A percentile compares a stretch with the other conserved stretches of the same genome.
Conservation (phyloP, 2,888 invertebrate species). For the Pemphredon lugubris region DNA sequence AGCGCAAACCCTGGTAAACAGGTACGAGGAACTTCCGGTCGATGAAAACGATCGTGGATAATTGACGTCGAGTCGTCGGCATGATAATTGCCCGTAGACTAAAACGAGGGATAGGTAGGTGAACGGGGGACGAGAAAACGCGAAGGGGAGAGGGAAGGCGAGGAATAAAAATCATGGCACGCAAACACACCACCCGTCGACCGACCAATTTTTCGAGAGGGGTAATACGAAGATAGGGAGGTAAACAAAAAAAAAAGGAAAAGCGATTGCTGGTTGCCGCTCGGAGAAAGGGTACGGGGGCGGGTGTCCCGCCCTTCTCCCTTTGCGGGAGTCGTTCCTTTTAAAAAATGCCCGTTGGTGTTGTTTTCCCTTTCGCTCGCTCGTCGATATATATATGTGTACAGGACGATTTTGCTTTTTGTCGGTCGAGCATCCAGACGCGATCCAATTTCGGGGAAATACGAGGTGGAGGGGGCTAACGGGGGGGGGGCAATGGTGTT, state of each 20-base stretch:
- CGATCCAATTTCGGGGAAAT: constrained; percentile 56
- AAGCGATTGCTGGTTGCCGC: constrained; percentile 4
- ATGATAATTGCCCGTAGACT: too few species aligned
- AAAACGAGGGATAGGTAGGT: too few species aligned
- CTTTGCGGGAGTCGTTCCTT: constrained; percentile 32
- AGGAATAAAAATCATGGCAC: background rate
- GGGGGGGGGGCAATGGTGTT: too few species aligned
- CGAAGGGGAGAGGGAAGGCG: background rate
- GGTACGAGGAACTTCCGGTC: too few species aligned
- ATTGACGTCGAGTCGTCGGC: too few species aligned
- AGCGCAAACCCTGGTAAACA: too few species aligned
- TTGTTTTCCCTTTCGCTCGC: constrained; percentile 31
- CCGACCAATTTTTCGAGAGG: constrained; percentile 16
- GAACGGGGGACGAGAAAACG: too few species aligned
- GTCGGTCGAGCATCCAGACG: constrained; percentile 43
- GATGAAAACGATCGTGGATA: too few species aligned
- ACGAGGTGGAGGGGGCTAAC: constrained; percentile 14
- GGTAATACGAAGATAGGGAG: constrained; percentile 8
- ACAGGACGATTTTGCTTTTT: constrained; percentile 49
- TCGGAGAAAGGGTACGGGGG: background rate
- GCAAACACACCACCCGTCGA: background rate
- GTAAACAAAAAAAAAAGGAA: too few species aligned
- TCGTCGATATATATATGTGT: constrained; percentile 18
- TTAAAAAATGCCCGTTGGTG: constrained; percentile 21
- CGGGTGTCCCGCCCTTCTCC: constrained; percentile 7